Conservation (phyloP, 2,888 invertebrate genomes). For the Rhagium mordax region DNA sequence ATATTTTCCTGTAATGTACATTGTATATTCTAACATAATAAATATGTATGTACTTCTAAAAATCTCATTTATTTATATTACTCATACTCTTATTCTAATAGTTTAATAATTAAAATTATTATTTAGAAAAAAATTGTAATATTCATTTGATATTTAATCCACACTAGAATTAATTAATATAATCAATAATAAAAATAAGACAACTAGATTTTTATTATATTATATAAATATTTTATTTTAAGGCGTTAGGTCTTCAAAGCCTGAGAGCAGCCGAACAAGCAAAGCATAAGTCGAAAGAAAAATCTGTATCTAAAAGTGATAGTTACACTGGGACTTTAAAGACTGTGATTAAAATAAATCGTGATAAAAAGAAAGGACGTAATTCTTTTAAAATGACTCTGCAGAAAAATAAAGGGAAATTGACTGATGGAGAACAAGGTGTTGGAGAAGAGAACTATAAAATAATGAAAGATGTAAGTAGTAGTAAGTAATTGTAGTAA, state of each 20-base stretch:
- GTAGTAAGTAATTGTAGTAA: too few relatives aligned
- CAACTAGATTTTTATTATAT: too few relatives aligned
- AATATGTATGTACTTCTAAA: too few relatives aligned
- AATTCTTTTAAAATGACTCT: conserved; percentile 85
- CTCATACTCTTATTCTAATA: too few relatives aligned
- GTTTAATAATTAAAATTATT: too few relatives aligned
- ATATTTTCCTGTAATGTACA: too few relatives aligned
- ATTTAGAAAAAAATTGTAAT: too few relatives aligned
- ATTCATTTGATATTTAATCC: too few relatives aligned
- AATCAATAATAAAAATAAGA: too few relatives aligned
- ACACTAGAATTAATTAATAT: too few relatives aligned
- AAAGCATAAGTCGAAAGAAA: conserved; percentile 65
- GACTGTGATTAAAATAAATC: conserved; percentile 86
- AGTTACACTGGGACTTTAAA: conserved; percentile 86
- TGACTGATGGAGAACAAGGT: conserved; percentile 57
- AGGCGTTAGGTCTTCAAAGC: conserved; percentile 83
- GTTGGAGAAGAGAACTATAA: conserved; percentile 73
- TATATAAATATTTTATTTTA: background rate
- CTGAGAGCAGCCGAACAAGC: conserved; percentile 82
- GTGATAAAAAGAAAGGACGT: conserved; percentile 77
- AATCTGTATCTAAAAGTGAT: conserved; percentile 55
- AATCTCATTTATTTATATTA: too few relatives aligned
- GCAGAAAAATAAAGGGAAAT: conserved; percentile 77
- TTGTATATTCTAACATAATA: too few relatives aligned
- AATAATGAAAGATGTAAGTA: conserved; percentile 76